Evolutionary conservation across 2,113 vertebrate species (phyloP).

Genomic region (Cepphus grylle): DNA sequence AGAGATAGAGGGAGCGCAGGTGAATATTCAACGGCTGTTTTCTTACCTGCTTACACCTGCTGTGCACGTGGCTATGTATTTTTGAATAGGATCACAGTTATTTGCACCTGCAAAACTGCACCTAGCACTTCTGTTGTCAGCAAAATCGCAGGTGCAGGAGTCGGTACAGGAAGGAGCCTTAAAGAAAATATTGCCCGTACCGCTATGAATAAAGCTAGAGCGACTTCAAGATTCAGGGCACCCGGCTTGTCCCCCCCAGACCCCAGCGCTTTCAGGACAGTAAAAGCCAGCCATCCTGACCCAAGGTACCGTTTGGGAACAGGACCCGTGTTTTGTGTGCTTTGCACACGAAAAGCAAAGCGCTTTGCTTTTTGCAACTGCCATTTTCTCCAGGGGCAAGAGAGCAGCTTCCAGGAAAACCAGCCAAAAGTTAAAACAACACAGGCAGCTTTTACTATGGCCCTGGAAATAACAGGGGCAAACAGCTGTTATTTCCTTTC

Average conservation of each 20-base stretch:
- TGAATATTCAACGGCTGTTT: background rate
- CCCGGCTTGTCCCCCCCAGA: background rate
- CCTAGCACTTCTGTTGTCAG: background rate
- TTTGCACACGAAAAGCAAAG: too few relatives aligned
- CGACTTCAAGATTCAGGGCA: background rate
- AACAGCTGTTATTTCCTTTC: background rate
- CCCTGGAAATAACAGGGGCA: background rate
- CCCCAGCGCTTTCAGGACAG: background rate
- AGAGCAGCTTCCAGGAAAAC: conserved; percentile 33
- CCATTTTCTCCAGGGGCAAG: background rate
- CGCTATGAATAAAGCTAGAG: background rate
- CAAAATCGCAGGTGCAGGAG: background rate
- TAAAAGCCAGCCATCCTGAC: background rate
- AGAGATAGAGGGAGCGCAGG: background rate
- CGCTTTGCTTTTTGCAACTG: background rate
- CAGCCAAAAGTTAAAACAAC: conserved; percentile 21
- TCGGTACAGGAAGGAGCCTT: background rate
- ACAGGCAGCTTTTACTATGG: background rate
- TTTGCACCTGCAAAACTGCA: background rate
- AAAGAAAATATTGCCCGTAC: background rate
- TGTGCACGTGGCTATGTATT: background rate
- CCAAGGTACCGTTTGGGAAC: background rate
- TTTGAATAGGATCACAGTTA: background rate
- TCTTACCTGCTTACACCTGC: background rate
- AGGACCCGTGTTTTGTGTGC: too few relatives aligned